These are phyloP conservation scores for Tetragonula carbonaria DNA, from an alignment of 2,888 invertebrate genomes.

Conservation along the genomic window DNA sequence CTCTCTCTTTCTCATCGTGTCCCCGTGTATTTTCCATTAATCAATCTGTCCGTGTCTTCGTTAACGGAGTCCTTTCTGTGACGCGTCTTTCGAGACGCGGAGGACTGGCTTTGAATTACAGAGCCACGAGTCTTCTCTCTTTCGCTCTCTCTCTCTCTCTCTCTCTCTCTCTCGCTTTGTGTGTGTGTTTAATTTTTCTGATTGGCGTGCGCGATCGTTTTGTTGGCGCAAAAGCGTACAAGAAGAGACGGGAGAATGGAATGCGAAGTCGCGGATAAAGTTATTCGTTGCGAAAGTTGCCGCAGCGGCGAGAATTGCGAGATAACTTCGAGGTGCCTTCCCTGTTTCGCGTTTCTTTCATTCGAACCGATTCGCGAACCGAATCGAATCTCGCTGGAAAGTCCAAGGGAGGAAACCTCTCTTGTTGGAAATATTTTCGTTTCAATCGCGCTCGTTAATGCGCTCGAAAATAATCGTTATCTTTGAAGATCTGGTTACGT, in stretches of 20 bases:
- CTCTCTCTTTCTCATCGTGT: not conserved
- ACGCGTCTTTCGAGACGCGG: conserved; percentile 26
- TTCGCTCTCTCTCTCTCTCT: not conserved
- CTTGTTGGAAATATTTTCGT: not conserved
- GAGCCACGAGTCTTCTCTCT: not conserved
- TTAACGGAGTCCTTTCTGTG: conserved; percentile 36
- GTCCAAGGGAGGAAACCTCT: not conserved
- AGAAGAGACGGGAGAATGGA: conserved; percentile 4
- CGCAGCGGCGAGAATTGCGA: not conserved
- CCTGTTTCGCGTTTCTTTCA: not conserved
- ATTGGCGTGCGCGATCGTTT: conserved; percentile 12
- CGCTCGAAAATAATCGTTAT: not conserved
- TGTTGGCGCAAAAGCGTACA: not conserved
- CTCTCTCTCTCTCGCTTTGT: not conserved
- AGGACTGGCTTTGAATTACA: conserved; percentile 17
- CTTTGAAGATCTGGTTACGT: not conserved
- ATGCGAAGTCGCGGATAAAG: conserved; percentile 6
- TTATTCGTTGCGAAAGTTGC: conserved; percentile 8
- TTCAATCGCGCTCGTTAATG: not conserved
- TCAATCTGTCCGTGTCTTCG: conserved; percentile 56
- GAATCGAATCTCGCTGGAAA: not conserved
- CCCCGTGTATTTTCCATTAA: conserved; percentile 57
- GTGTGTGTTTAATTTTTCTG: conserved; percentile 16
- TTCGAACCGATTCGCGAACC: not conserved
- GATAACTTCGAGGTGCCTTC: not conserved